phyloP scores from a whole-genome alignment of 2,113 vertebrate genomes.

The Clupea harengus region DNA sequence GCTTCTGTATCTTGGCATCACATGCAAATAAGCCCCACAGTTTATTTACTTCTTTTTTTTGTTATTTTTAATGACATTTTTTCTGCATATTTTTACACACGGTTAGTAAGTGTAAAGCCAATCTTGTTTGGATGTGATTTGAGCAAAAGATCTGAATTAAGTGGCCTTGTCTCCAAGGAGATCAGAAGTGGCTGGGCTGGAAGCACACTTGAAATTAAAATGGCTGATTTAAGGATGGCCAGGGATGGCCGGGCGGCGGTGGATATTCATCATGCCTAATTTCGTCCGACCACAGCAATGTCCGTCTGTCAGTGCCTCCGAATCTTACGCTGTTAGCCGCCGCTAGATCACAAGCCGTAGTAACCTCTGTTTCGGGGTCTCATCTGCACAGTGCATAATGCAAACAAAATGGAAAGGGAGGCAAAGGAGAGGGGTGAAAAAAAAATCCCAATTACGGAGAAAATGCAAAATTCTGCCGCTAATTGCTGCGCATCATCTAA shows the following conservation, averaged over 20 bases:
- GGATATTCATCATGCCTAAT: neutral
- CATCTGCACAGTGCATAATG: conserved; percentile 13
- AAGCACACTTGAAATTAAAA: conserved; percentile 12
- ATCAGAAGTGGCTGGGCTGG: neutral
- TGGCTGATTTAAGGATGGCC: neutral
- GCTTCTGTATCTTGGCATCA: neutral
- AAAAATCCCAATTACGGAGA: neutral
- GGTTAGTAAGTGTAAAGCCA: neutral
- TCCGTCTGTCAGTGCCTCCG: neutral
- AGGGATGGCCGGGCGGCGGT: neutral
- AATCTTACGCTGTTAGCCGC: neutral
- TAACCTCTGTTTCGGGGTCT: neutral
- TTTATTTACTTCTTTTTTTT: neutral
- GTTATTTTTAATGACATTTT: neutral
- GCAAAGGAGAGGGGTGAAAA: neutral
- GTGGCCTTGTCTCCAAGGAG: neutral
- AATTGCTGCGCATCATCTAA: neutral
- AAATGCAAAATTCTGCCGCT: neutral
- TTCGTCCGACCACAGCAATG: neutral
- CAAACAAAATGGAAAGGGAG: neutral
- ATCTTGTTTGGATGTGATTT: neutral
- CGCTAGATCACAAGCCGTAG: neutral
- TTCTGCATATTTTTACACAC: conserved; percentile 16
- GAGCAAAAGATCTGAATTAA: neutral
- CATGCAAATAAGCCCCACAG: neutral